Base-by-base conservation (phyloP, 2,888 invertebrate species). In the Temnothorax ravouxi region DNA sequence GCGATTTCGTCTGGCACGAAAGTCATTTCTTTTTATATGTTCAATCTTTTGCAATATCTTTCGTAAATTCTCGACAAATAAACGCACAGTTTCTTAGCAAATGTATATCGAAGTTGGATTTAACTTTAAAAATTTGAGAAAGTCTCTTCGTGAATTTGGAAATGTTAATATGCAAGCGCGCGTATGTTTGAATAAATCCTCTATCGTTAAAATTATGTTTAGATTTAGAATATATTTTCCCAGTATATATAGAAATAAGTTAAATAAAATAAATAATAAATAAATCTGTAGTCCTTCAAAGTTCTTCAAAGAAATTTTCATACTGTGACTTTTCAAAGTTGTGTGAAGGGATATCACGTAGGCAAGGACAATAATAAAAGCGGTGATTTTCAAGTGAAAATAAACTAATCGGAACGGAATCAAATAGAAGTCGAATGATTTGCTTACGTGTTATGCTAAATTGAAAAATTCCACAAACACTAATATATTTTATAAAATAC, bases 151-250 rank as follows among this genome's bases (percentile, higher is more conserved):
- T 18, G 38, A n/a, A 54, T 54, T 71, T 25, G 0, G 6, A 38
- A 38, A 25, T 54, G 2, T 34, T 38, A 25, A 6, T 6, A 13
- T 62, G 4, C n/a, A 62, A 5, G 18, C 0, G 6, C 34, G 18
- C 0, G 3, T 47, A 3, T 3, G 15, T 52, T 54, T 54, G 15
- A 8, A 52, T 21, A n/a, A 38, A 71, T 52, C 3, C 0, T 13
- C 3, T 52, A 18, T 69, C 3, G n/a, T 29, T 34, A 69, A 69
- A 71, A 71, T 44, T 44, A 21, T 44, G 11, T 64, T 62, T 62
- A 0, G 41, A 64, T 3, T 64, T 44, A 44, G 15, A 21, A 38
- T 34, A 52, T 34, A 21, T 8, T 50, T 50, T 54, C 2, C 2
- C 15, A 34, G 4, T 38, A 38, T 13, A 34, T 8, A 52, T 8